phyloP scores from a whole-genome alignment of 2,113 vertebrate species.

The Procavia capensis region DNA sequence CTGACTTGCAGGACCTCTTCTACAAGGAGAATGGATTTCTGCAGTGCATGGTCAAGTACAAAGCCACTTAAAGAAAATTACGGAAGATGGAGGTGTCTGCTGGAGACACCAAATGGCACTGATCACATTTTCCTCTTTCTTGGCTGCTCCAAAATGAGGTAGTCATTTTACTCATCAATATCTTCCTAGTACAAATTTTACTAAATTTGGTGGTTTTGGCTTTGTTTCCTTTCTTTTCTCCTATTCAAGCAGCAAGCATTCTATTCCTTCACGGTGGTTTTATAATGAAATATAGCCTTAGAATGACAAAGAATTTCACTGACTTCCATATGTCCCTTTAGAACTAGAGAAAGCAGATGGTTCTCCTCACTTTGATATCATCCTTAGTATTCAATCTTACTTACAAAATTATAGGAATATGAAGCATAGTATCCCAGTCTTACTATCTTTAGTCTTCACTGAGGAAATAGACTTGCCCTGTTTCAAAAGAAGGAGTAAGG shows the following conservation, averaged over 20 bases:
- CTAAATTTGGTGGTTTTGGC: background rate
- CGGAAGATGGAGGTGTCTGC: background rate
- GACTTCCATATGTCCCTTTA: background rate
- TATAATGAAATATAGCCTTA: background rate
- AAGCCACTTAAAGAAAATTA: background rate
- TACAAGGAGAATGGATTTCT: background rate
- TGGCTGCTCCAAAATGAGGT: background rate
- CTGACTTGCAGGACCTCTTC: background rate
- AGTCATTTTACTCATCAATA: background rate
- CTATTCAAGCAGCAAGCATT: background rate
- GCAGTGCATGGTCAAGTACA: background rate
- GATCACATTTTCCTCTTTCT: background rate
- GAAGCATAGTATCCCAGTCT: background rate
- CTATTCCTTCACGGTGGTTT: background rate
- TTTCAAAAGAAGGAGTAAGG: background rate
- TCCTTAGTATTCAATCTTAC: background rate
- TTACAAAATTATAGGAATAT: conserved; percentile 29
- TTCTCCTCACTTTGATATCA: conserved; percentile 30
- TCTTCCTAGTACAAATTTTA: conserved; percentile 19
- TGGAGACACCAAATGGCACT: background rate
- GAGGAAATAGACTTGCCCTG: background rate
- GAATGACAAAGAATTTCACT: background rate
- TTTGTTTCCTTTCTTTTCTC: background rate
- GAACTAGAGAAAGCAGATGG: background rate
- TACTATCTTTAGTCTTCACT: background rate